Evolutionary conservation across 2,113 vertebrate genomes (phyloP), one percentile per base, ranked within the genome.

Genomic region (Pygoscelis antarcticus): DNA sequence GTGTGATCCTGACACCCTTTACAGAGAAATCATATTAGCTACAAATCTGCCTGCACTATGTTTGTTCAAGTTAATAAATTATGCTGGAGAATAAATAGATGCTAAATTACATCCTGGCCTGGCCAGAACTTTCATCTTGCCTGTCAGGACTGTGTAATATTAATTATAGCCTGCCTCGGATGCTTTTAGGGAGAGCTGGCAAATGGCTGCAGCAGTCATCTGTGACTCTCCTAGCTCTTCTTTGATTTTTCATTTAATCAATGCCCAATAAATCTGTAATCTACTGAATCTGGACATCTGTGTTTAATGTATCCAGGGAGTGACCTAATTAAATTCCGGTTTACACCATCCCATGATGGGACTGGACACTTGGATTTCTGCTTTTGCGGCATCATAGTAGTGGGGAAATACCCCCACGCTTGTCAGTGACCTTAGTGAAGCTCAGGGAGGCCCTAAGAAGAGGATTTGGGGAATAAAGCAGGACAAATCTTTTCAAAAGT

Each of bases 11-110:
- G 80, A 52, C 40, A 61, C 62, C 69, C 62, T 88, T 27, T 32
- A 69, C 83, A 87, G 90, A 70, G 80, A 96, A 93, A 93, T 79
- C 81, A 30, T 47, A 52, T 54, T 71, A 72, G 93, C 90, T 83
- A 66, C 58, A 74, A 60, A 58, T 80, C 90, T 95, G 71, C 78
- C 95, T 12, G 21, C 0, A 18, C 72, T 52, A 22, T 34, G 7
- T 87, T 95, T 93, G 75, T 85, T 90, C 42, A 15, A 83, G 62
- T 91, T 94, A 87, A 97, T 98, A 96, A 97, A 95, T 97, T 89
- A 91, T 61, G 7, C 58, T 49, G 62, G 82, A 49, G 92, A 89
- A 93, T 89, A 95, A 97, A 95, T 96, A 97, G 97, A 91, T 94
- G 89, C 77, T 91, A 94, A 96, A 97, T 95, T 95, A 91, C 95